Evolutionary conservation across 2,113 vertebrate genomes (phyloP).

Genomic region (Coregonus clupeaformis): DNA sequence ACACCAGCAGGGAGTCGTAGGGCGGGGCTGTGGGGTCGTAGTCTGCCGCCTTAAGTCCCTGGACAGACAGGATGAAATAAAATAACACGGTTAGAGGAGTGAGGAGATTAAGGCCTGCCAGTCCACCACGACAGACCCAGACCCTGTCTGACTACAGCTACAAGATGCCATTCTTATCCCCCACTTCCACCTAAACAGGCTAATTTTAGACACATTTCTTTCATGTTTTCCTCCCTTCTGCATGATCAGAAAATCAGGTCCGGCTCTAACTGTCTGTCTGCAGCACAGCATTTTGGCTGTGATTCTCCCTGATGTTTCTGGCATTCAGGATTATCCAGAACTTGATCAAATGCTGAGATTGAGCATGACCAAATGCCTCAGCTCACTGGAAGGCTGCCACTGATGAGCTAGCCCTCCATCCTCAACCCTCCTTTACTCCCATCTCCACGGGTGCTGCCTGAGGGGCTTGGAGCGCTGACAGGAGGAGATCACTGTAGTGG

Average conservation of each 20-base stretch:
- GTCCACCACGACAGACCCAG: neutral
- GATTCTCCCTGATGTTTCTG: constrained; percentile 46
- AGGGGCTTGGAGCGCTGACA: neutral
- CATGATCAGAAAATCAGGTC: constrained; percentile 55
- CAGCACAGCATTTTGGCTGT: constrained; percentile 15
- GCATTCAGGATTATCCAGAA: constrained; percentile 52
- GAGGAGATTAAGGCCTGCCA: constrained; percentile 32
- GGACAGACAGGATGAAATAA: constrained; percentile 37
- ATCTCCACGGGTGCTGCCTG: neutral
- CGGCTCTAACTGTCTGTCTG: constrained; percentile 36
- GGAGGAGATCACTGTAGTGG: neutral
- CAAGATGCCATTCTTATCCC: neutral
- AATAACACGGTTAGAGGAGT: neutral
- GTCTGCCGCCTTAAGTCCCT: constrained; percentile 98
- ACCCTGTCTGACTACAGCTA: neutral
- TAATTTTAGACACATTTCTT: constrained; percentile 44
- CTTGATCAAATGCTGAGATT: constrained; percentile 55
- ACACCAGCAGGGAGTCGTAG: constrained; percentile 96
- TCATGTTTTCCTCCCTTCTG: constrained; percentile 19
- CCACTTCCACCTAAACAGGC: constrained; percentile 25
- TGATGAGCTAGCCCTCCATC: neutral
- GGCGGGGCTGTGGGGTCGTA: constrained; percentile 95
- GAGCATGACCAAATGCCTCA: constrained; percentile 43
- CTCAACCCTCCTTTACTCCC: constrained; percentile 1
- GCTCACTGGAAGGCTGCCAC: constrained; percentile 19